A percentile compares a stretch with the other conserved stretches of the same genome.
phyloP scores from a whole-genome alignment of 2,888 invertebrate genomes.

The Parthenolecanium corni region DNA sequence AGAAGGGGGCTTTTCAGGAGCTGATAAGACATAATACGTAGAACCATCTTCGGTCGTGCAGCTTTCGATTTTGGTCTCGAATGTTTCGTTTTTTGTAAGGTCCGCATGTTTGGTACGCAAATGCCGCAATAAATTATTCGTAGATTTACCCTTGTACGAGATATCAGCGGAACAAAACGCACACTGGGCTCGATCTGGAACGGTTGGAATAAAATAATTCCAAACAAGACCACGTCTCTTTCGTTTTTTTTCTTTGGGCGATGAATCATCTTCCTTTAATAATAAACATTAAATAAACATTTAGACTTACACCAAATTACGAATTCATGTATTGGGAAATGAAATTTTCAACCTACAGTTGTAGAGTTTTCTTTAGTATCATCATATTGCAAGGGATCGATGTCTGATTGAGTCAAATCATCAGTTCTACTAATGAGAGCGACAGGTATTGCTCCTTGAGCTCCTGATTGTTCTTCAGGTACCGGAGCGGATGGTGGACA shows the following conservation, averaged over 20 bases:
- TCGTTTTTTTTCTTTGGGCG: conserved; percentile 14
- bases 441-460: conserved; percentile 5
- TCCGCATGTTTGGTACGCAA: conserved; percentile 19
- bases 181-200: conserved; percentile 22
- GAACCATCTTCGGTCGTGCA: conserved; percentile 15
- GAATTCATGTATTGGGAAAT: neutral
- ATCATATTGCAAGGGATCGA: neutral
- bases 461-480: neutral
- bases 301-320: neutral
- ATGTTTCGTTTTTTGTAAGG: neutral
- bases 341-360: neutral
- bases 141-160: conserved; percentile 25
- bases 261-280: neutral
- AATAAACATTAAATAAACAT: neutral
- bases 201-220: conserved; percentile 18
- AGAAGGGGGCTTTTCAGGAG: neutral
- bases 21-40: conserved; percentile 18
- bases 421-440: neutral
- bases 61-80: conserved; percentile 11
- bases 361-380: conserved; percentile 3
- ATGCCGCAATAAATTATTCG: conserved; percentile 22
- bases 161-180: conserved; percentile 15
- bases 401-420: neutral
- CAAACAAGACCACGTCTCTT: conserved; percentile 15
- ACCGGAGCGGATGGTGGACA: neutral